These are phyloP conservation scores for Phenganax stokvisi DNA, from an alignment of 92 coral and sea anemone species.

Conservation along the genomic window DNA sequence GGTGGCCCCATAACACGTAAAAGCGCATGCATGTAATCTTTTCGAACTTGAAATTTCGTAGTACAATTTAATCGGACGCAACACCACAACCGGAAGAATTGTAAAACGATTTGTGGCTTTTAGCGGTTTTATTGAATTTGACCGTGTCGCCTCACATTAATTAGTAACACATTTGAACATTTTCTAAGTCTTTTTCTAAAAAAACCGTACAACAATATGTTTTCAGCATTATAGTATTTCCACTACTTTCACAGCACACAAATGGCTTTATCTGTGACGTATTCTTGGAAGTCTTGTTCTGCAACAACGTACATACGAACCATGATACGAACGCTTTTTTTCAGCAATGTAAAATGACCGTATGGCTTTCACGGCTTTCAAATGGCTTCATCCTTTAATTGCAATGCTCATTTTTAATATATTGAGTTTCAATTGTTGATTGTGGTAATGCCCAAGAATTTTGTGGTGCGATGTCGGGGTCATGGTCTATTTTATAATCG, in stretches of 20 bases:
- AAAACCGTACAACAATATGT: background rate
- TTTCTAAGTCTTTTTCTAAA: background rate
- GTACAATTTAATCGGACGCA: background rate
- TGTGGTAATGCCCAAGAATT: background rate
- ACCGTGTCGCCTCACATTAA: conserved; percentile 26
- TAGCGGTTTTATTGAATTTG: conserved; percentile 27
- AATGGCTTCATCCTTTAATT: background rate
- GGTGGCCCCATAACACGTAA: background rate
- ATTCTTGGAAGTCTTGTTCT: background rate
- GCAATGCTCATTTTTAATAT: background rate
- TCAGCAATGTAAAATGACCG: background rate
- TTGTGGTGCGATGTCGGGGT: conserved; percentile 8
- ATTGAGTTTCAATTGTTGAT: background rate
- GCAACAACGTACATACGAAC: too few relatives aligned
- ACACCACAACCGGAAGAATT: conserved; percentile 13
- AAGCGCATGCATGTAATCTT: background rate
- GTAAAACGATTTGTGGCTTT: conserved; percentile 14
- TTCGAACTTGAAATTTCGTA: background rate
- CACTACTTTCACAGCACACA: background rate
- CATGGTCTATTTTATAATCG: background rate
- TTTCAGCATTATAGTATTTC: too few relatives aligned
- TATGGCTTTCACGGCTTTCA: background rate
- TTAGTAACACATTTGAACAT: conserved; percentile 12
- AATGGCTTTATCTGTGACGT: background rate
- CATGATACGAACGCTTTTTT: too few relatives aligned